A percentile compares a stretch with the other conserved stretches of the same genome.
These are phyloP conservation scores for Hephaestus fuliginosus DNA, from an alignment of 2,797 vertebrate genomes.

Conservation along the genomic window DNA sequence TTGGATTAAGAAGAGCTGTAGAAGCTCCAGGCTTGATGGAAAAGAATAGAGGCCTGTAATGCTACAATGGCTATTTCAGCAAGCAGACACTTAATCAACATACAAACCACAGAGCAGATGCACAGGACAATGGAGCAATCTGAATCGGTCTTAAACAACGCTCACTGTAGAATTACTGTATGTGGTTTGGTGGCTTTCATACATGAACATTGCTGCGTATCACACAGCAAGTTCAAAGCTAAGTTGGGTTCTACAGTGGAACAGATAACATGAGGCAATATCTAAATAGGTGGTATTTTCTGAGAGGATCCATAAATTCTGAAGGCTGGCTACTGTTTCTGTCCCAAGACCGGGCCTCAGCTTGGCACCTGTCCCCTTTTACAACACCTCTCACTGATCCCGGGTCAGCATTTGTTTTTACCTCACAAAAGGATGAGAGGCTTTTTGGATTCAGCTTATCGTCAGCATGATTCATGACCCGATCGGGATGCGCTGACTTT, in stretches of 20 bases:
- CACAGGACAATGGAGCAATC: conserved; percentile 51
- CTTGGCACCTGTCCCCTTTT: conserved; percentile 58
- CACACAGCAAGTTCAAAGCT: conserved; percentile 29
- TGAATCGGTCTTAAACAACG: conserved; percentile 49
- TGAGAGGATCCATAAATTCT: conserved; percentile 13
- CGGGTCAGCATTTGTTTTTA: conserved; percentile 59
- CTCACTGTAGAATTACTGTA: conserved; percentile 36
- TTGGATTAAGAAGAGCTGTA: conserved; percentile 65
- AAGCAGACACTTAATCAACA: conserved; percentile 72
- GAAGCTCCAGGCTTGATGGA: conserved; percentile 62
- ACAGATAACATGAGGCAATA: conserved; percentile 17
- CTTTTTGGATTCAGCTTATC: conserved; percentile 43
- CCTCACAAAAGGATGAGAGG: conserved; percentile 55
- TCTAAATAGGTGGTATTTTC: conserved; percentile 24
- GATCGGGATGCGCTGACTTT: conserved; percentile 44
- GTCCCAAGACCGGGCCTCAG: conserved; percentile 31
- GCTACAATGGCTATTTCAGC: conserved; percentile 55
- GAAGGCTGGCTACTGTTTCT: conserved; percentile 10
- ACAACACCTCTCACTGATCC: conserved; percentile 48
- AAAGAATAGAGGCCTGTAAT: conserved; percentile 70
- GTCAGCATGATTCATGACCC: conserved; percentile 40
- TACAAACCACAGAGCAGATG: conserved; percentile 57
- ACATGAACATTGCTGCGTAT: conserved; percentile 29
- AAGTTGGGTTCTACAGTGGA: conserved; percentile 22
- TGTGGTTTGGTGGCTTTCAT: conserved; percentile 53